phyloP scores from a whole-genome alignment of 2,888 invertebrate species.

The Acrocyrtus sp. region DNA sequence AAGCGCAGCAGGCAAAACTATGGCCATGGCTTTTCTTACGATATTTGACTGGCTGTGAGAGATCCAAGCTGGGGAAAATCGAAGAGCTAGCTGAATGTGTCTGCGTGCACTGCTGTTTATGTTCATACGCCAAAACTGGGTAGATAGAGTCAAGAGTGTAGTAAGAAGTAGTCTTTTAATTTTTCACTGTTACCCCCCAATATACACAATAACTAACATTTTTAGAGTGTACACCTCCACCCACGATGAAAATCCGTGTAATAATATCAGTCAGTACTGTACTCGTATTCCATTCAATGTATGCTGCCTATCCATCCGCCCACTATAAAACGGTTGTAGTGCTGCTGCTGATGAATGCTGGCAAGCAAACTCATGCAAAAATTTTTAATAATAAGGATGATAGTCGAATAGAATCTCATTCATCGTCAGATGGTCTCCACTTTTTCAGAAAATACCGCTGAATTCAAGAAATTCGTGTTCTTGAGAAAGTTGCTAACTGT shows the following conservation, averaged over 20 bases:
- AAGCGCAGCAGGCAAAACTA: no score
- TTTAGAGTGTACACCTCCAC: conserved; percentile 28
- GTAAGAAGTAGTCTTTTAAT: neutral
- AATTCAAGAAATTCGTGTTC: conserved; percentile 48
- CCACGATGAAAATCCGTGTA: conserved; percentile 17
- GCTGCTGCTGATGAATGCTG: neutral
- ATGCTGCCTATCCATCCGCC: conserved; percentile 1
- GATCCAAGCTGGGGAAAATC: no score
- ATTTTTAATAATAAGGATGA: neutral
- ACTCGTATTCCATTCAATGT: no score
- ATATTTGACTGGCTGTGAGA: no score
- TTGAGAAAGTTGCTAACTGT: neutral
- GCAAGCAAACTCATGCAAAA: conserved; percentile 14
- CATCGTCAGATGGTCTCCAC: conserved; percentile 35
- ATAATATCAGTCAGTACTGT: no score
- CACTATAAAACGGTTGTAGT: neutral
- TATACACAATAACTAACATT: conserved; percentile 2
- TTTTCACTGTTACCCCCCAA: conserved; percentile 22
- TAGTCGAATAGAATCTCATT: neutral
- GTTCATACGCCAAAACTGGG: no score
- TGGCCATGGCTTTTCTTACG: no score
- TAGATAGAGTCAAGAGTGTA: no score
- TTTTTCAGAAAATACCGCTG: conserved; percentile 40
- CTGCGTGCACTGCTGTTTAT: neutral
- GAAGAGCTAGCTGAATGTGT: neutral